These are phyloP conservation scores for Drosophila paulistorum DNA, from an alignment of 1,140 invertebrate species.

Conservation along the genomic window DNA sequence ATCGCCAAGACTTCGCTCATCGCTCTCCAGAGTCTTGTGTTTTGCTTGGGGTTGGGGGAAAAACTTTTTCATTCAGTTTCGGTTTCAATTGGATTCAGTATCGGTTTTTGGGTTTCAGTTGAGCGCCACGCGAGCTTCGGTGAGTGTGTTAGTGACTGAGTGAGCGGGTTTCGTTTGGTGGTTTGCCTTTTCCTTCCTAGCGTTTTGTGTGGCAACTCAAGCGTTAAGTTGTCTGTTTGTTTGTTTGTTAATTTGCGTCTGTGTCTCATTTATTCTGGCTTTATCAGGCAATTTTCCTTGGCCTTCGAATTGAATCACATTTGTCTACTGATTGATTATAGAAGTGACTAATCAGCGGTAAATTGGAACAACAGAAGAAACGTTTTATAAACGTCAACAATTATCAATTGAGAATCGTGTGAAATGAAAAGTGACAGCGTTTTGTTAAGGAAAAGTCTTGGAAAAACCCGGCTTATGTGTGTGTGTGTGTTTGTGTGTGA, in stretches of 20 bases:
- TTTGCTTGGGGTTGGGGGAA: constrained; percentile 25
- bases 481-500: constrained; percentile 15
- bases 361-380: constrained; percentile 1
- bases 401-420: constrained; percentile 32
- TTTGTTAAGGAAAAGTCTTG: constrained; percentile 39
- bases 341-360: constrained; percentile 52
- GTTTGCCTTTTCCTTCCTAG: background rate
- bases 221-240: constrained; percentile 40
- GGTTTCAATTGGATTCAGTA: constrained; percentile 63
- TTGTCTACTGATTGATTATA: constrained; percentile 62
- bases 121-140: constrained; percentile 66
- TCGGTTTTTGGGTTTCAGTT: constrained; percentile 56
- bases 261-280: constrained; percentile 14
- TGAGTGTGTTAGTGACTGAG: too few species aligned
- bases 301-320: constrained; percentile 38
- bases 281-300: constrained; percentile 51
- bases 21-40: background rate
- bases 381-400: constrained; percentile 20
- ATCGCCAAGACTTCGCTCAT: constrained; percentile 12
- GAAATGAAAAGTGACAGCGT: constrained; percentile 7
- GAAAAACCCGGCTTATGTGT: constrained; percentile 29
- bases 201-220: constrained; percentile 24
- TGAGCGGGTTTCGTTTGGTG: background rate
- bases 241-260: background rate
- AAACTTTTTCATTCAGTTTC: constrained; percentile 59